A percentile compares a stretch with the other conserved stretches of the same genome.
Conservation (phyloP, 2,113 vertebrate genomes). For the Protomyctophum bolini region DNA sequence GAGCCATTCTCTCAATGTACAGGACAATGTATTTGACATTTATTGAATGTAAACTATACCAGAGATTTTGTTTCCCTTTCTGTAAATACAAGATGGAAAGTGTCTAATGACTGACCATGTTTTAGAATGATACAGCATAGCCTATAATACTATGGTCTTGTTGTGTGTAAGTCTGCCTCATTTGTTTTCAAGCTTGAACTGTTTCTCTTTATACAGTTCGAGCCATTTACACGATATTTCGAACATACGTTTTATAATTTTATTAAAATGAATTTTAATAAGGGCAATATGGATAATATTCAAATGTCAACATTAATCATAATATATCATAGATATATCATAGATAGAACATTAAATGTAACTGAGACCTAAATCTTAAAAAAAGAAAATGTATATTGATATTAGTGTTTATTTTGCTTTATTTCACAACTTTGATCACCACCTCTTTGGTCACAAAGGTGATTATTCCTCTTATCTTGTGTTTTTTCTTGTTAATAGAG, state of each 20-base stretch:
- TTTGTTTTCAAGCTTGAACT: conserved; percentile 66
- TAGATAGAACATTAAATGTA: background rate
- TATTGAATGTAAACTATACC: conserved; percentile 84
- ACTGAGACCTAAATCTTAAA: background rate
- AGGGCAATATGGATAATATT: conserved; percentile 25
- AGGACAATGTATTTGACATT: conserved; percentile 67
- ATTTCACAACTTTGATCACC: conserved; percentile 27
- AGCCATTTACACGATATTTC: conserved; percentile 20
- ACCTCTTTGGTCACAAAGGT: conserved; percentile 3
- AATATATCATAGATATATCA: background rate
- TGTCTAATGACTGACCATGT: conserved; percentile 61
- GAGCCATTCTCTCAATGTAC: conserved; percentile 63
- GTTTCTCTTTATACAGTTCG: conserved; percentile 45
- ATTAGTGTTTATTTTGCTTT: conserved; percentile 43
- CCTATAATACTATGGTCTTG: conserved; percentile 62
- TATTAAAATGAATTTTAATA: conserved; percentile 49
- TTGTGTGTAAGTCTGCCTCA: conserved; percentile 79
- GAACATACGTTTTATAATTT: conserved; percentile 45
- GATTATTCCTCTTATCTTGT: conserved; percentile 35
- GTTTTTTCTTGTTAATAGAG: conserved; percentile 40
- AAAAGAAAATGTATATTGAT: conserved; percentile 23
- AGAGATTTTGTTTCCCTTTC: conserved; percentile 70
- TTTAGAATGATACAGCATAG: conserved; percentile 61
- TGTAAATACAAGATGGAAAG: conserved; percentile 84
- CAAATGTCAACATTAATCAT: background rate